Base-by-base conservation (phyloP, 2,888 invertebrate species). In the Oscheius sp. region DNA sequence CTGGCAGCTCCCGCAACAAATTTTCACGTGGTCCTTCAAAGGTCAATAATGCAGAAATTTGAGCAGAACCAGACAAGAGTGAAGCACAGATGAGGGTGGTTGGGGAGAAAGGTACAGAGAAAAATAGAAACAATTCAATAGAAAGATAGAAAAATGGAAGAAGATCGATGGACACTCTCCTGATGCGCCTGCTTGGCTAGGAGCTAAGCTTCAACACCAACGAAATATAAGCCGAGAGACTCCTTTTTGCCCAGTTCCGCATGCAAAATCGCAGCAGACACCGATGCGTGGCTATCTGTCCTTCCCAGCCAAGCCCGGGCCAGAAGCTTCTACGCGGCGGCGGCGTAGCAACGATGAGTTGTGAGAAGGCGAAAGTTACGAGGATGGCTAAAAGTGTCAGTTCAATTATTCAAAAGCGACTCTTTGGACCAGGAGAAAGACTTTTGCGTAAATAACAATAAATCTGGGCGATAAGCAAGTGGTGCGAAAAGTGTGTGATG, bases 171-270 rank as follows among this genome's bases (percentile, higher is more conserved):
- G 29, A 25, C n/a, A n/a, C 53, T 52, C 35, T 66, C 35, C 35
- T 66, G 66, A 66, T 66, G 66, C 66, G 52, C 43, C 61, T n/a
- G 43, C 45, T 61, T 61, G 45, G 43, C 61, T 21, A 25, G 35
- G 55, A 25, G 61, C 61, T 66, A 66, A 66, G 66, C 66, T 66
- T 61, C 66, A 66, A 66, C 66, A 66, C 66, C 66, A 35, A 66
- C 49, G 66, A 66, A 66, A 66, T 66, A 66, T 66, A 66, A 66
- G 66, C 66, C 66, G 66, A 66, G 49, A 23, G n/a, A n/a, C n/a
- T 29, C 13, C 25, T 12, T 29, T 18, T 52, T 49, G 25, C 23
- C 52, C 49, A 66, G 66, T 66, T 66, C 66, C 66, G 49, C 66
- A 49, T 66, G 27, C 63, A 45, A 63, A 45, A 18, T 9, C 35